These are phyloP conservation scores for Parascotia fuliginaria DNA, from an alignment of 2,888 invertebrate species.

Conservation along the genomic window DNA sequence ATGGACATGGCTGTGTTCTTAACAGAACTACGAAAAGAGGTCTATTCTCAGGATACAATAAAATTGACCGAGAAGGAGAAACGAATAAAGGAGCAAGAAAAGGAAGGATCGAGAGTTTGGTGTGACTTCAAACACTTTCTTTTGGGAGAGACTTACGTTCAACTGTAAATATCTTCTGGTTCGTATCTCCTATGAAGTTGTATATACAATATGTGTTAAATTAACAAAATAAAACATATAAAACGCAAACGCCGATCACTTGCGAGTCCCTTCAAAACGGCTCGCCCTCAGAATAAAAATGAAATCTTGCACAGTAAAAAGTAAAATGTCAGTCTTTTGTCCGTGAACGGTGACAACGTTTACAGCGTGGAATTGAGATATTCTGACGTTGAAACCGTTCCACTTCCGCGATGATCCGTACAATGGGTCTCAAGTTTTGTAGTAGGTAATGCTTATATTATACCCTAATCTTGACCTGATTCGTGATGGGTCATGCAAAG, in stretches of 20 bases:
- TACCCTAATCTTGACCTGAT: background rate
- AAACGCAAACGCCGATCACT: constrained; percentile 28
- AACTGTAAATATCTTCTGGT: too few species aligned
- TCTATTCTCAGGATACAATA: too few species aligned
- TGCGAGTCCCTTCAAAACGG: constrained; percentile 30
- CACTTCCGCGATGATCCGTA: constrained; percentile 1
- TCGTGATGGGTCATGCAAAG: too few species aligned
- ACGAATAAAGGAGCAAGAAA: too few species aligned
- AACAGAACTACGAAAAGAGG: too few species aligned
- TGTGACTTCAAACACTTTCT: too few species aligned
- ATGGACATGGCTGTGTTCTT: too few species aligned
- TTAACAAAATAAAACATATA: background rate
- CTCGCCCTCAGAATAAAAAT: constrained; percentile 68
- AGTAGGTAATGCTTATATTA: background rate
- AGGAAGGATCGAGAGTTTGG: too few species aligned
- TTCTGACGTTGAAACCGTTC: constrained; percentile 20
- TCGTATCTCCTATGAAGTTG: too few species aligned
- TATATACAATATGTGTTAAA: too few species aligned
- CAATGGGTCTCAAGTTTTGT: constrained; percentile 3
- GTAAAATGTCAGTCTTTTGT: constrained; percentile 58
- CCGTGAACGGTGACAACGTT: constrained; percentile 42
- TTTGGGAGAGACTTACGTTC: too few species aligned
- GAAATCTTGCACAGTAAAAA: constrained; percentile 72
- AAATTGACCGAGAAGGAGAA: too few species aligned
- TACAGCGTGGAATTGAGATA: constrained; percentile 33